A percentile compares a stretch with the other conserved stretches of the same genome.
phyloP scores from a whole-genome alignment of 2,888 invertebrate species.

The Tiphia femorata region DNA sequence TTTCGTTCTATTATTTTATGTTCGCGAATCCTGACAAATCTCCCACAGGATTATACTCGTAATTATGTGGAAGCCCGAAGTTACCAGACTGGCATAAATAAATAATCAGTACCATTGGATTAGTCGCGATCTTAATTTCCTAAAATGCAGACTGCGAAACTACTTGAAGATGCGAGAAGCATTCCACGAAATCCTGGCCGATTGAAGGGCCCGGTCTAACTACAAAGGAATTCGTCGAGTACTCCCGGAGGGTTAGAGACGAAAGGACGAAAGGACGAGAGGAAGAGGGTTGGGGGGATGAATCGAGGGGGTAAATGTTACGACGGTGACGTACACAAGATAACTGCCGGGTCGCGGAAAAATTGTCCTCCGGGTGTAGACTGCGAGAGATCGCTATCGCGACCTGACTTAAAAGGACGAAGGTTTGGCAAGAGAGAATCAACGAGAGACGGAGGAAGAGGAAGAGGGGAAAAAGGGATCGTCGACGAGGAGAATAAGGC shows the following conservation, averaged over 20 bases:
- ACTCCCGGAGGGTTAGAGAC: not conserved
- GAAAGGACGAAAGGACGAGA: not conserved
- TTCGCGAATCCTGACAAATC: no score
- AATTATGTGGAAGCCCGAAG: no score
- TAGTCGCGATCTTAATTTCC: no score
- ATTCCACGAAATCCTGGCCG: slow-evolving; percentile 3
- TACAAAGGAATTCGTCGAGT: not conserved
- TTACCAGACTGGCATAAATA: no score
- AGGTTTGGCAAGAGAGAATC: no score
- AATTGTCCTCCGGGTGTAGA: slow-evolving; percentile 37
- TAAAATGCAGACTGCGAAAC: no score
- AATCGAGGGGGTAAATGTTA: no score
- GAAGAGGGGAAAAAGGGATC: not conserved
- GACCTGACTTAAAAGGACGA: slow-evolving; percentile 17
- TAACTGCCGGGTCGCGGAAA: slow-evolving; percentile 11
- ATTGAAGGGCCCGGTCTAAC: not conserved
- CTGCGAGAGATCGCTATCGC: slow-evolving; percentile 42
- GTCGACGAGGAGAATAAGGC: no score
- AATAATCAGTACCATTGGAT: no score
- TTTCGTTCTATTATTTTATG: no score
- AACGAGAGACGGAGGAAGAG: slow-evolving; percentile 14
- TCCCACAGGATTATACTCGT: no score
- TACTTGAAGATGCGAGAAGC: not conserved
- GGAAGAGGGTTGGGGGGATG: not conserved
- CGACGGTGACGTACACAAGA: not conserved